phyloP scores from a whole-genome alignment of 2,113 vertebrate genomes.

The Epinephelus lanceolatus region DNA sequence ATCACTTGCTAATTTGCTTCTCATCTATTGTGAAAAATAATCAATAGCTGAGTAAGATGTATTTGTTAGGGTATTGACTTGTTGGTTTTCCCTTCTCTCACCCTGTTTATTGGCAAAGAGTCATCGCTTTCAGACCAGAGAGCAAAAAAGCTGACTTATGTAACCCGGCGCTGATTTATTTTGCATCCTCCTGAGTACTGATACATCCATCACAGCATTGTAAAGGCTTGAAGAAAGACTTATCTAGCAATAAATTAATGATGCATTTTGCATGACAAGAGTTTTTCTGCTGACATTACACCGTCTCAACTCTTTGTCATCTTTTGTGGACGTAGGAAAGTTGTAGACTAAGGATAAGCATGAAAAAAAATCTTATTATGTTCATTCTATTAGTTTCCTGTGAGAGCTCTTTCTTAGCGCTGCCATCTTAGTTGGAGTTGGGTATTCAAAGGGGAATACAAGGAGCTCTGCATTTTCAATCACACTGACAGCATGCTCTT shows the following conservation, averaged over 20 bases:
- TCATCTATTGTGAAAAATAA: conserved; percentile 13
- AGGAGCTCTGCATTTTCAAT: conserved; percentile 22
- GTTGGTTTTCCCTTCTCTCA: conserved; percentile 16
- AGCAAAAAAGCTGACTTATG: conserved; percentile 12
- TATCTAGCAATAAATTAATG: conserved; percentile 30
- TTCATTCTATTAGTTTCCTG: neutral
- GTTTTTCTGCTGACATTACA: conserved; percentile 23
- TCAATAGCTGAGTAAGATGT: conserved; percentile 20
- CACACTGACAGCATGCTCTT: conserved; percentile 13
- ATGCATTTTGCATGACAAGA: conserved; percentile 2
- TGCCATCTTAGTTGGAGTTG: neutral
- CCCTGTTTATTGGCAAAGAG: neutral
- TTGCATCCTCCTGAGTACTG: conserved; percentile 10
- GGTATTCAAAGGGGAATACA: conserved; percentile 13
- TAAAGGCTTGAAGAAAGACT: conserved; percentile 11
- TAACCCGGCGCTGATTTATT: neutral
- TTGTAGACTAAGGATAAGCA: neutral
- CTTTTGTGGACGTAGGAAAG: neutral
- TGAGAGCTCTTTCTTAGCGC: neutral
- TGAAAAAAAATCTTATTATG: neutral
- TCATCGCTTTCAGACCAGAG: conserved; percentile 10
- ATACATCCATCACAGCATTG: conserved; percentile 38
- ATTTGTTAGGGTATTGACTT: conserved; percentile 34
- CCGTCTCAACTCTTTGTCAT: neutral
- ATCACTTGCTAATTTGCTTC: neutral